Evolutionary conservation across 2,113 vertebrate species (phyloP).

Genomic region (Lampris incognitus): DNA sequence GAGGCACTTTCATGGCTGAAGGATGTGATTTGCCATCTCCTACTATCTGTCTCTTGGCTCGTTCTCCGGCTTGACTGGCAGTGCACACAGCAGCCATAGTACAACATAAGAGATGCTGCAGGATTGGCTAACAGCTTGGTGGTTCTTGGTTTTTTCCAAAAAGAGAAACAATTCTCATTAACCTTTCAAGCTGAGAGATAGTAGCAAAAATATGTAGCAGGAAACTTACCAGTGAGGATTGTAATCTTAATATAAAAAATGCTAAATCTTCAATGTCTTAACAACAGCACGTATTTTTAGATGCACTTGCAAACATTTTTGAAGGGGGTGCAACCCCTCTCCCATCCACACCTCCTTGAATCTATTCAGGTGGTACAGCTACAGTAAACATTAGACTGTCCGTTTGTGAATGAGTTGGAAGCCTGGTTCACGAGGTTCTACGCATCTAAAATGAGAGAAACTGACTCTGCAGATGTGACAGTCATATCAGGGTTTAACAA

Average conservation of each 20-base stretch:
- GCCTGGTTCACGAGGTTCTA: too few species aligned
- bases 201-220: neutral
- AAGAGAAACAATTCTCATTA: neutral
- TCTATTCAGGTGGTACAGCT: too few species aligned
- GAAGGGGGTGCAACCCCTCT: too few species aligned
- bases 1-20: conserved; percentile 27
- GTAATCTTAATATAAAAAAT: neutral
- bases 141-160: conserved; percentile 20
- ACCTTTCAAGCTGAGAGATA: neutral
- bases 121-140: conserved; percentile 59
- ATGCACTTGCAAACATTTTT: too few species aligned
- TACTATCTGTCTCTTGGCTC: conserved; percentile 34
- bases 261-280: too few species aligned
- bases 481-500: conserved; percentile 1
- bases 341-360: too few species aligned
- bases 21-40: conserved; percentile 48
- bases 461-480: neutral
- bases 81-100: conserved; percentile 13
- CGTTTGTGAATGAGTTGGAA: too few species aligned
- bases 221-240: neutral
- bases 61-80: conserved; percentile 28
- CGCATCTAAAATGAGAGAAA: too few species aligned
- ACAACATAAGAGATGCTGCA: conserved; percentile 58
- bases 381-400: too few species aligned
- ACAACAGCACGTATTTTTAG: too few species aligned